Evolutionary conservation across 2,113 vertebrate genomes (phyloP).

Genomic region (Elephantulus edwardii): DNA sequence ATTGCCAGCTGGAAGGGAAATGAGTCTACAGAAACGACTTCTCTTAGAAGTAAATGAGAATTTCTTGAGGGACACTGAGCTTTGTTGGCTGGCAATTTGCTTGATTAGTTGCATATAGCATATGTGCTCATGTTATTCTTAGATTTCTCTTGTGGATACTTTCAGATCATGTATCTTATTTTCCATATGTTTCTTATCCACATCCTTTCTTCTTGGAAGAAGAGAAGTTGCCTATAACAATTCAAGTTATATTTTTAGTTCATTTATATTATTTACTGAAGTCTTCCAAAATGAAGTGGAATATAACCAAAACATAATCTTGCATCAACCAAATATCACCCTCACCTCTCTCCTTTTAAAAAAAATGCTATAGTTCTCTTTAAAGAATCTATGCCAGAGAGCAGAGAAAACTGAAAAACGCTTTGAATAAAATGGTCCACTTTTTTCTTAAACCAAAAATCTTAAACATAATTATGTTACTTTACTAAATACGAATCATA

Average conservation of each 20-base stretch:
- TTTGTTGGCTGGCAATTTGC: conserved; percentile 67
- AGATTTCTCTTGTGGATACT: conserved; percentile 74
- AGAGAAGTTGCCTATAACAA: conserved; percentile 73
- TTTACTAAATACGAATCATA: neutral
- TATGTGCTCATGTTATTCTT: conserved; percentile 59
- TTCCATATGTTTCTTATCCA: conserved; percentile 79
- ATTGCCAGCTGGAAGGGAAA: conserved; percentile 73
- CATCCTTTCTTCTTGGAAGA: conserved; percentile 60
- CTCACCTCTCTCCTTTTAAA: conserved; percentile 28
- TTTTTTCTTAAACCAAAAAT: conserved; percentile 36
- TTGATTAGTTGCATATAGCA: conserved; percentile 75
- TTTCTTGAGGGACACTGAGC: conserved; percentile 64
- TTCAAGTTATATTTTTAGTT: conserved; percentile 64
- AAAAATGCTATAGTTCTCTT: neutral
- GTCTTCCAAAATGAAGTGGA: conserved; percentile 66
- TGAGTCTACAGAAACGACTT: conserved; percentile 58
- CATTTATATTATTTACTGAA: conserved; percentile 67
- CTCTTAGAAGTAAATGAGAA: conserved; percentile 73
- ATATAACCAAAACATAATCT: conserved; percentile 65
- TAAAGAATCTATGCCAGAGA: neutral
- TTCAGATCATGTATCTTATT: conserved; percentile 67
- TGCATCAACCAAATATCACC: conserved; percentile 70
- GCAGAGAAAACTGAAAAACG: conserved; percentile 16
- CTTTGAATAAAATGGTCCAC: neutral
- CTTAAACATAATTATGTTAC: conserved; percentile 1